These are phyloP conservation scores for Syndactyla subalaris DNA, from an alignment of 2,797 vertebrate species.

Conservation along the genomic window DNA sequence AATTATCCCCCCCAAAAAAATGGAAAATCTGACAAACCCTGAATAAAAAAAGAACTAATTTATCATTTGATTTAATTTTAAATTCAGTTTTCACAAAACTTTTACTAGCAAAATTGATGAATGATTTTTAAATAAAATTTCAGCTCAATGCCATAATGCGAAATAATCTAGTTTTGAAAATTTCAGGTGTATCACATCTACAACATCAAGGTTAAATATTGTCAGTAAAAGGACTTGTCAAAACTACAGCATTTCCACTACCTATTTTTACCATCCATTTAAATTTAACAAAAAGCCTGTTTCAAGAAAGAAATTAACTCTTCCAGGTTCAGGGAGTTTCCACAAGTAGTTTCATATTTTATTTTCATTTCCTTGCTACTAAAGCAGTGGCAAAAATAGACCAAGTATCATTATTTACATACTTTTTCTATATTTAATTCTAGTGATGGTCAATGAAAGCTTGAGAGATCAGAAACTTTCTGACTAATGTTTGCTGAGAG, in stretches of 20 bases:
- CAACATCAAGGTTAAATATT: background rate
- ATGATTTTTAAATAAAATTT: background rate
- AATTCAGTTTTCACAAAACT: background rate
- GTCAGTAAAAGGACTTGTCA: background rate
- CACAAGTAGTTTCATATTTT: background rate
- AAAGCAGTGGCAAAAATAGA: background rate
- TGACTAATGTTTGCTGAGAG: background rate
- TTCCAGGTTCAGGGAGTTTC: background rate
- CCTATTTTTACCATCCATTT: background rate
- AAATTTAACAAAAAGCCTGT: background rate
- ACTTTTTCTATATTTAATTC: background rate
- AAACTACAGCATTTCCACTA: background rate
- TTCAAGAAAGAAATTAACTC: background rate
- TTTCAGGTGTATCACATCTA: background rate
- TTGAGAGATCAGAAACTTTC: background rate
- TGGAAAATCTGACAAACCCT: background rate
- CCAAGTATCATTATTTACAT: background rate
- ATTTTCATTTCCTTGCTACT: conserved; percentile 14
- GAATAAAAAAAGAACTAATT: background rate
- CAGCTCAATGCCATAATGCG: background rate
- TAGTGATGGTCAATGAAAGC: background rate
- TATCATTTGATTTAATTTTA: background rate
- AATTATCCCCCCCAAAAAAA: background rate
- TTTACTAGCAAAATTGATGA: background rate
- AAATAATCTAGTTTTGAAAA: background rate